These are phyloP conservation scores for Mactromeris polynyma DNA, from an alignment of 2,888 invertebrate species.

Conservation along the genomic window DNA sequence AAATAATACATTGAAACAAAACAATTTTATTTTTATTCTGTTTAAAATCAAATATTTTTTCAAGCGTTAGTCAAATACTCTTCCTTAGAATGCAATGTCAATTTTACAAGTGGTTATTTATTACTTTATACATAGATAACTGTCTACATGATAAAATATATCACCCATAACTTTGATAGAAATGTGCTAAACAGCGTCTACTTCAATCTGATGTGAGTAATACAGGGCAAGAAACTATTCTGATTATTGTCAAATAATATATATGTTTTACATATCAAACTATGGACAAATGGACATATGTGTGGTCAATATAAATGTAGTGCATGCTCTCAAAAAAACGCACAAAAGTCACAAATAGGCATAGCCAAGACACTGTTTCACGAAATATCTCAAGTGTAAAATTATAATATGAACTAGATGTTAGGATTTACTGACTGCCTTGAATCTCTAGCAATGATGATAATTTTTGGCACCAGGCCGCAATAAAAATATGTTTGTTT, in stretches of 20 bases:
- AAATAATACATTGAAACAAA: no score
- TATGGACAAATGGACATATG: background rate
- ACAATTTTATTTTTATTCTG: no score
- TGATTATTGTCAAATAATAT: background rate
- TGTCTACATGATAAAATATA: background rate
- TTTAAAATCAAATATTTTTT: no score
- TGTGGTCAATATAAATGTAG: background rate
- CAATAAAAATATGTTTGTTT: no score
- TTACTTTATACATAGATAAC: background rate
- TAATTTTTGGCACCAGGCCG: no score
- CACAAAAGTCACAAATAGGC: no score
- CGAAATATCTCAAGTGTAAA: no score
- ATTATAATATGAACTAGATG: no score
- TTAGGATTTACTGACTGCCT: no score
- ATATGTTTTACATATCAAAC: background rate
- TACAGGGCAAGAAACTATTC: background rate
- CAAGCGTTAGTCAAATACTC: no score
- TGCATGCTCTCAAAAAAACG: background rate
- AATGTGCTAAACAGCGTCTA: background rate
- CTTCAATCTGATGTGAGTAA: background rate
- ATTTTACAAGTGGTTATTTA: conserved; percentile 8
- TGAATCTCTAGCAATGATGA: no score
- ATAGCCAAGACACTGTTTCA: no score
- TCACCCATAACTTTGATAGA: background rate
- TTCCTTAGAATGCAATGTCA: background rate